A percentile compares a stretch with the other conserved stretches of the same genome.
These are phyloP conservation scores for Cettia cetti DNA, from an alignment of 2,113 vertebrate genomes.

Conservation along the genomic window DNA sequence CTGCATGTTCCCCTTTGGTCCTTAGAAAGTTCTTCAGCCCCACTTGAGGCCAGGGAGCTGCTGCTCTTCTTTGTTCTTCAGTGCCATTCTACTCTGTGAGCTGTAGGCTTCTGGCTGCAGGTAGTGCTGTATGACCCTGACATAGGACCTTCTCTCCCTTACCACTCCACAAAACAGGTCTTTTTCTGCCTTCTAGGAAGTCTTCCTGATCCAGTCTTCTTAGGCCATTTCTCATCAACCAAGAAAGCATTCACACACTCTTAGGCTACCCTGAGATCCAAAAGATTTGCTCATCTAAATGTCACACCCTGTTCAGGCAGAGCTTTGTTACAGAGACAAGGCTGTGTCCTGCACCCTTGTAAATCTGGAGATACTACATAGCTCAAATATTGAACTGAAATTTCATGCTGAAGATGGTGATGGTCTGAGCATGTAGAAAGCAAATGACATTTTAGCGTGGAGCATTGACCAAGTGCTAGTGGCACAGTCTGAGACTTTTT, in stretches of 20 bases:
- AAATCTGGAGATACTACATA: background rate
- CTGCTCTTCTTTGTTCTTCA: background rate
- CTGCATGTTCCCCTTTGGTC: background rate
- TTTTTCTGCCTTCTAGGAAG: background rate
- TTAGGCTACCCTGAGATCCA: background rate
- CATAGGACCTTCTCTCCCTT: background rate
- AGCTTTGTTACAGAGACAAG: background rate
- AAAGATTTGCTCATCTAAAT: background rate
- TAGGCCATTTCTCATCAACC: background rate
- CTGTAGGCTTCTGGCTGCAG: background rate
- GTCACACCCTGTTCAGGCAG: background rate
- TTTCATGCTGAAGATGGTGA: background rate
- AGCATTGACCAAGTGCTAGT: background rate
- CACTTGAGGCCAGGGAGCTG: background rate
- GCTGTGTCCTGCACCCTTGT: background rate
- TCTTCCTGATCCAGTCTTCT: background rate
- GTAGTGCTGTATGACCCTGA: background rate
- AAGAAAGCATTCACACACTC: background rate
- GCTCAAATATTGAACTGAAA: background rate
- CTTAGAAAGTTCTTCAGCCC: background rate
- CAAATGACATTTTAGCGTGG: background rate
- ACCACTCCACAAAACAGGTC: background rate
- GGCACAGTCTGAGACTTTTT: background rate
- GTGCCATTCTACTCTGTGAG: background rate
- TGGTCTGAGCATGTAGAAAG: background rate